Evolutionary conservation across 1,140 invertebrate genomes (phyloP), one percentile per base, ranked within the genome.

Genomic region (Sycobia sp.): DNA sequence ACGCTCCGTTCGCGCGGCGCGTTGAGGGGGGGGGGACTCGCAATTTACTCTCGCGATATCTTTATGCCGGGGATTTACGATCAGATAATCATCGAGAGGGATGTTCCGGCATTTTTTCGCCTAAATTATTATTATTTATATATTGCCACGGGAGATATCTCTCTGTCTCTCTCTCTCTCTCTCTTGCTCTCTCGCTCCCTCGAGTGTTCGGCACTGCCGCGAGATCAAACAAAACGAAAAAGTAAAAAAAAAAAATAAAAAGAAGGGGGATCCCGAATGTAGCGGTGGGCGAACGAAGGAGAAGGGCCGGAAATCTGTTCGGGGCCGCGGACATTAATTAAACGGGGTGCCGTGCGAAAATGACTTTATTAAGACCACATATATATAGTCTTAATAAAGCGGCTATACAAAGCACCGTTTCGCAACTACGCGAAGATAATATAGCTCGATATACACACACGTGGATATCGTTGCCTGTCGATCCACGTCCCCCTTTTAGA

Each of bases 41-140:
- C 76, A 80, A 82, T 82, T 82, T 81, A 76, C 74, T 76, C 74
- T 70, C 39, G 56, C 80, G 76, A 82, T 82, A 82, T 80, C 79
- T 81, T 82, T 79, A 81, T 77, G 69, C 71, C 38, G 55, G 55
- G 70, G 71, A 81, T 82, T 82, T 82, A 82, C 70, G 78, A 80
- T 71, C 74, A 76, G 80, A 81, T 82, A 81, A 81, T 81, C 74
- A 80, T 79, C 80, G 68, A 69, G 74, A 76, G 73, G 78, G 78
- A 76, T 78, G 77, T 78, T 80, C 78, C 74, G 74, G 71, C 71
- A 74, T 75, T 76, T 63, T 78, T 79, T 75, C 71, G 65, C 25
- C 68, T 67, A 74, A 74, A 76, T 80, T 80, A 79, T 81, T 79
- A 79, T 80, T 80, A 80, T 80, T 79, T 78, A 76, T 78, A n/a